A percentile compares a stretch with the other conserved stretches of the same genome.
These are phyloP conservation scores for Philereme transversata DNA, from an alignment of 2,888 invertebrate genomes.

Conservation along the genomic window DNA sequence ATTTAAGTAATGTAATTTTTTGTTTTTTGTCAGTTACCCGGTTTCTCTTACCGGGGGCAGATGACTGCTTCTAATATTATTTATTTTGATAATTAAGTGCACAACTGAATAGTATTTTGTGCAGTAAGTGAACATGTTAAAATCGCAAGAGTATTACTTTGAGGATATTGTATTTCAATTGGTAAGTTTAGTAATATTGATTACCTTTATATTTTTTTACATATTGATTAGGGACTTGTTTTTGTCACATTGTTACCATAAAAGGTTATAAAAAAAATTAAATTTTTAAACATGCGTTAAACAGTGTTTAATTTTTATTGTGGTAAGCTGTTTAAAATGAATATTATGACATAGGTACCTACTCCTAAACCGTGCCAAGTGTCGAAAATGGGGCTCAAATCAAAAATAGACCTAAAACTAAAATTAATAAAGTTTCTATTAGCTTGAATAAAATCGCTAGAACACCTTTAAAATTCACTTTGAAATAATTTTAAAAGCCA, in stretches of 20 bases:
- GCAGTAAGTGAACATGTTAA: slow-evolving; percentile 28
- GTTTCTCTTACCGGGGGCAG: slow-evolving; percentile 2
- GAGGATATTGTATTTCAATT: slow-evolving; percentile 46
- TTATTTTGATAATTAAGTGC: neutral
- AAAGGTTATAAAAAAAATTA: no score
- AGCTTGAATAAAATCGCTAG: no score
- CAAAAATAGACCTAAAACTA: no score
- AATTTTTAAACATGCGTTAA: no score
- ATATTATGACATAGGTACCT: no score
- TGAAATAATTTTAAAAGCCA: no score
- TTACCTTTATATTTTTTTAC: neutral
- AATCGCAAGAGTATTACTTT: slow-evolving; percentile 39
- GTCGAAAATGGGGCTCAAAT: no score
- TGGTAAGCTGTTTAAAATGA: no score
- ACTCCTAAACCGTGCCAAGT: no score
- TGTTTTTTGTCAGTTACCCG: slow-evolving; percentile 13
- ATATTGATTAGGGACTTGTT: neutral
- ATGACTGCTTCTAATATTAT: neutral
- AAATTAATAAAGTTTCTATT: no score
- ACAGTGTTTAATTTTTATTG: neutral
- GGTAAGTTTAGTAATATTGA: slow-evolving; percentile 39
- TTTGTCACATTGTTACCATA: no score
- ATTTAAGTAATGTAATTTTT: slow-evolving; percentile 7
- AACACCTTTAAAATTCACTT: no score
- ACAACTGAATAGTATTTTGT: neutral